Evolutionary conservation across 2,797 vertebrate genomes (phyloP), one percentile per base, ranked within the genome.

Genomic region (Squalus acanthias): DNA sequence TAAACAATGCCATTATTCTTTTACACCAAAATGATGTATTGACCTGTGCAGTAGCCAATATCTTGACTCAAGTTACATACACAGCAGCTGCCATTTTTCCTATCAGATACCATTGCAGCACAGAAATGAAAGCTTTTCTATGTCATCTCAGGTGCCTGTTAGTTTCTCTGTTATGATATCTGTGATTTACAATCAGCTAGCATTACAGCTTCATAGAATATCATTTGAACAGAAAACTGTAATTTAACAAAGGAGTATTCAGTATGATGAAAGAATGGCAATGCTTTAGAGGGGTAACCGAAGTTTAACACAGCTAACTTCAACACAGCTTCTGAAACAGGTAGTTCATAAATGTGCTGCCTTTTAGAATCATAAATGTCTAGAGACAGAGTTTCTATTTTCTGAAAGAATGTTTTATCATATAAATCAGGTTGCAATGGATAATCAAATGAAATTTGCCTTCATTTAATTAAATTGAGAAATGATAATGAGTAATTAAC

Each of bases 281-380:
- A 33, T 89, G 26, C 87, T 89, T 57, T 15, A 88, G 85, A 33
- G 39, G 39, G 85, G 22, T 88, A 29, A 60, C 9, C 24, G 9
- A 53, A 89, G 53, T 89, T 39, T 39, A 39, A 39, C 39, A 39
- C 39, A 39, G 39, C 39, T 39, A 39, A 39, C 39, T 39, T 53
- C 53, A 89, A 89, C 53, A 24, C 20, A 89, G 87, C 46, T 46
- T 82, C 15, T 33, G 29, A 9, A 57, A 89, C 8, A 50, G 53
- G 24, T 24, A 89, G 24, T 26, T 50, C 50, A 50, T 29, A 89
- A 82, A 53, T 60, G 46, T 24, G 87, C 50, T 0, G 24, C 50
- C 87, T 89, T 89, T 89, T 89, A 74, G 72, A 74, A 53, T 53
- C 53, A 89, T 60, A 89, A 60, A 89, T 89, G 24, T 9, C 87